Percentiles rank a stretch among this genome's conserved stretches.
These are phyloP conservation scores for Arctopsyche grandis DNA, from an alignment of 1,140 invertebrate genomes.

Conservation along the genomic window DNA sequence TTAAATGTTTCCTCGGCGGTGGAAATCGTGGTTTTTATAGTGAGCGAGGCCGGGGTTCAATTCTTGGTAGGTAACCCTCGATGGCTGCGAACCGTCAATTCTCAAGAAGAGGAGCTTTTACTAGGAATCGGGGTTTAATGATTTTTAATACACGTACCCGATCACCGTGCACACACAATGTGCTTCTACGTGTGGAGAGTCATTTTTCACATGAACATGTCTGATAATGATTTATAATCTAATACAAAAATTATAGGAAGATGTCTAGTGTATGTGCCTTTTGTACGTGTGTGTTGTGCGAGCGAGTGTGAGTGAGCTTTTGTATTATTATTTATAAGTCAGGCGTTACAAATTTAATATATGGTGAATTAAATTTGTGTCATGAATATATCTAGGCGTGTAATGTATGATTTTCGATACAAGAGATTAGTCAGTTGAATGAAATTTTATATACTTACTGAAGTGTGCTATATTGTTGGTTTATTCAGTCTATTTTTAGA, in stretches of 20 bases:
- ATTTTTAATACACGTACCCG: constrained; percentile 49
- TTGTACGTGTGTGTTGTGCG: neutral
- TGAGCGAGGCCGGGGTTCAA: constrained; percentile 49
- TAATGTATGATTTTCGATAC: too few species aligned
- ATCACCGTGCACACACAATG: neutral
- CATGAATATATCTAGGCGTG: too few species aligned
- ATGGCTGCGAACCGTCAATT: constrained; percentile 49
- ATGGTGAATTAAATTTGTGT: neutral
- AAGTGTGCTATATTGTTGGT: too few species aligned
- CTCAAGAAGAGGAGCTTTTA: constrained; percentile 51
- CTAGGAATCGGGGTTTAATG: constrained; percentile 54
- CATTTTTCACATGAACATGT: constrained; percentile 39
- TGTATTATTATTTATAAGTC: neutral
- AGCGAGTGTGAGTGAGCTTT: neutral
- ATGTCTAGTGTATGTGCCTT: too few species aligned
- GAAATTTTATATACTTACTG: too few species aligned
- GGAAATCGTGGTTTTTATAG: constrained; percentile 55
- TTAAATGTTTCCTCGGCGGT: constrained; percentile 53
- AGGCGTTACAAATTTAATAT: neutral
- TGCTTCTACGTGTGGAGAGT: constrained; percentile 24
- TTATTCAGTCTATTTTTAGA: too few species aligned
- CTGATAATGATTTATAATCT: constrained; percentile 38
- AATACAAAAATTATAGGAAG: neutral
- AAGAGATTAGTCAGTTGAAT: too few species aligned
- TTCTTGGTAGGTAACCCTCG: constrained; percentile 54